These are phyloP conservation scores for Prosopocoilus inquinatus DNA, from an alignment of 2,888 invertebrate species.

Conservation along the genomic window DNA sequence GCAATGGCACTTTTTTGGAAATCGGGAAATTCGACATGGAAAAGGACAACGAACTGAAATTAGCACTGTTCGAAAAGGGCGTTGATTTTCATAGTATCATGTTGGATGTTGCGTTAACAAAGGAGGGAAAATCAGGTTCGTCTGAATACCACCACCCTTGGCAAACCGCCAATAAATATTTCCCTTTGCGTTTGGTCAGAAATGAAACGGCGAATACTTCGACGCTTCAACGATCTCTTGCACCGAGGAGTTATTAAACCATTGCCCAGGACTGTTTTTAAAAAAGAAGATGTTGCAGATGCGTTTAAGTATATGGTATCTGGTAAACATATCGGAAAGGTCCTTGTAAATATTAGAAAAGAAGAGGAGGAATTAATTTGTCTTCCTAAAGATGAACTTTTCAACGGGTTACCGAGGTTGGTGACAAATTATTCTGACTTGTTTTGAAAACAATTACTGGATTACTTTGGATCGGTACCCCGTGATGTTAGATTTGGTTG, in stretches of 20 bases:
- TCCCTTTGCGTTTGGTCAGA: too few relatives aligned
- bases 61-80: constrained; percentile 41
- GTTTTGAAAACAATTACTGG: too few relatives aligned
- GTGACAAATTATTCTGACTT: neutral
- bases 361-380: constrained; percentile 34
- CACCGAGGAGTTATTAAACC: constrained; percentile 41
- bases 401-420: constrained; percentile 28
- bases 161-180: too few relatives aligned
- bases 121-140: too few relatives aligned
- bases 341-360: constrained; percentile 47
- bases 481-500: too few relatives aligned
- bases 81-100: constrained; percentile 65
- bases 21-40: constrained; percentile 81
- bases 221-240: too few relatives aligned
- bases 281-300: constrained; percentile 57
- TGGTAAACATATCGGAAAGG: constrained; percentile 82
- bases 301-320: constrained; percentile 61
- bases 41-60: constrained; percentile 60
- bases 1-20: constrained; percentile 71
- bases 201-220: too few relatives aligned
- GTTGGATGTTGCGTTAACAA: constrained; percentile 55
- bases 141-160: too few relatives aligned
- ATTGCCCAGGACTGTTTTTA: constrained; percentile 66
- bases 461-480: too few relatives aligned
- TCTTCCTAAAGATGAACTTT: constrained; percentile 2